Evolutionary conservation across 2,797 vertebrate species (phyloP), one percentile per base, ranked within the genome.

Genomic region (Chrysocyon brachyurus): DNA sequence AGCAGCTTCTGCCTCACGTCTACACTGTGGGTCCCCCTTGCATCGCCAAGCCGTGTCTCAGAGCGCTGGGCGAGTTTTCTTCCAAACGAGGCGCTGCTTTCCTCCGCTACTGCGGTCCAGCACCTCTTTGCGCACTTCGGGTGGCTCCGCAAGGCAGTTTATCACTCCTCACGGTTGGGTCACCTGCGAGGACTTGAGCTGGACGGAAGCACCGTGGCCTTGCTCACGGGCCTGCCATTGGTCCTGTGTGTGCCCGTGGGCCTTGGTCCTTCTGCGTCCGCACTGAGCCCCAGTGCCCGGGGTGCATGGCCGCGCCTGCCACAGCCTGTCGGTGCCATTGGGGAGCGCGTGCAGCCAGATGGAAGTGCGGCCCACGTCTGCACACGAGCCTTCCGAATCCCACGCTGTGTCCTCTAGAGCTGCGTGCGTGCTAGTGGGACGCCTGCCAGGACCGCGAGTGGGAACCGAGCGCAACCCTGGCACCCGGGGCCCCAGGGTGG

Each of bases 371-470:
- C 6, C 11, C 10, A 0, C 1, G 36, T 61, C 28, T 14, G 68
- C 10, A 12, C 0, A 26, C 10, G 17, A 57, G 1, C 16, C 31
- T 33, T 28, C 66, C 5, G n/a, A 1, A 0, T 6, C 2, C 5
- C 0, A 54, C 4, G 12, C 31, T 11, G 12, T 36, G 57, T 16
- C 57, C 1, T 0, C n/a, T 4, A 11, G 12, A 22, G 3, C 15
- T 8, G 31, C 14, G 2, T 1, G 3, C 1, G 1, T 11, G 36
- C 0, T 0, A 7, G 28, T 8, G 7, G 11, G 5, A 14, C 2
- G 1, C 24, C 10, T n/a, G 31, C 7, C 17, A n/a, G 33, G 77
- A 26, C 24, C 11, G 15, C 4, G 3, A 14, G 54, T 0, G 22
- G 15, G 66, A 36, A 28, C 22, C 2, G 2, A 22, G 10, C 15